phyloP scores from a whole-genome alignment of 2,113 vertebrate genomes.

The Tiliqua scincoides region DNA sequence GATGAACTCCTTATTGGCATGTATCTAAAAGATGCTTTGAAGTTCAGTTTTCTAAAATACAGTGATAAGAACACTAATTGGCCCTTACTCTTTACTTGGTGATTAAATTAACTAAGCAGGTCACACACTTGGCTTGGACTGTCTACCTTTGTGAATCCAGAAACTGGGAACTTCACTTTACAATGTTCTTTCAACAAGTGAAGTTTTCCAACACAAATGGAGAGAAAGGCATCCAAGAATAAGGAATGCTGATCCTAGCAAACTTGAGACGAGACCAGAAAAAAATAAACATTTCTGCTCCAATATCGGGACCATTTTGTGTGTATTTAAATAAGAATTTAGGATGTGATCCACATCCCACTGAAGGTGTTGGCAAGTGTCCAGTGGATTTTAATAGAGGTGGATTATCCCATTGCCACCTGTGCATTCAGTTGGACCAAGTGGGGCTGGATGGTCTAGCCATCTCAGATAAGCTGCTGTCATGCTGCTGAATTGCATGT shows the following conservation, averaged over 20 bases:
- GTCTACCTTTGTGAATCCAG: not conserved
- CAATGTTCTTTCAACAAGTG: conserved; percentile 9
- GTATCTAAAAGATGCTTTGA: not conserved
- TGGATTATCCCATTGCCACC: not conserved
- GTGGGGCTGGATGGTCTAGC: not conserved
- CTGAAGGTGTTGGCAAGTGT: not conserved
- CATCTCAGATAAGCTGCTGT: not conserved
- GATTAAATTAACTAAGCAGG: not conserved
- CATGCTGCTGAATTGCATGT: not conserved
- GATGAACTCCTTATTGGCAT: not conserved
- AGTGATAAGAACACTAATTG: not conserved
- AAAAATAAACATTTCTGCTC: conserved; percentile 14
- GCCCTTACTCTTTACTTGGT: not conserved
- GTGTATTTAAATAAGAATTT: conserved; percentile 15
- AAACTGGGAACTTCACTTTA: not conserved
- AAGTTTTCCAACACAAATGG: conserved; percentile 16
- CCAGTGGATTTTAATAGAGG: not conserved
- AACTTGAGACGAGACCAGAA: not conserved
- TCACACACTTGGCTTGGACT: not conserved
- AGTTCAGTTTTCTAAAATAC: not conserved
- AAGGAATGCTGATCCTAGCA: conserved; percentile 10
- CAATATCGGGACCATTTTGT: not conserved
- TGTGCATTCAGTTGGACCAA: not conserved
- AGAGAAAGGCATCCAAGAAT: not conserved
- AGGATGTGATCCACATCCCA: not conserved